Conservation (phyloP, 2,113 vertebrate genomes). For the Odontesthes bonariensis region DNA sequence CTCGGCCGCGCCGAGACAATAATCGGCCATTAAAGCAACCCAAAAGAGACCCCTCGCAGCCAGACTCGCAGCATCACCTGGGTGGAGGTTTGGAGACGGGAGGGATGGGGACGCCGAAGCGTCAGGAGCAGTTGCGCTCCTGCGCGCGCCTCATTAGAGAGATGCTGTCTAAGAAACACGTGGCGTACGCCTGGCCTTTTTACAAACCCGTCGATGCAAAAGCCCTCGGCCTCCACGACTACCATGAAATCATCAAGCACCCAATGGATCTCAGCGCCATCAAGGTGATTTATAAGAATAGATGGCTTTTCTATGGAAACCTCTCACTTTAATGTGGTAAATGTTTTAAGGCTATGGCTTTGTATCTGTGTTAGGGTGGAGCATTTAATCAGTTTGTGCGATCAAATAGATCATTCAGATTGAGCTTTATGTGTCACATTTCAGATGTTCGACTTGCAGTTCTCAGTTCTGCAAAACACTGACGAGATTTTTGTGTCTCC, state of each 20-base stretch:
- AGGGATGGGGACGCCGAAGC: conserved; percentile 67
- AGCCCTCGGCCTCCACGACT: conserved; percentile 91
- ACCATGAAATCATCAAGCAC: conserved; percentile 93
- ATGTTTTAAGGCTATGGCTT: not conserved
- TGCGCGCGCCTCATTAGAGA: conserved; percentile 89
- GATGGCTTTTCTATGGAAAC: not conserved
- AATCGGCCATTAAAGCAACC: conserved; percentile 86
- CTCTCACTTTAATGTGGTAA: not conserved
- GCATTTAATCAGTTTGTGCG: not conserved
- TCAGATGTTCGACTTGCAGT: not conserved
- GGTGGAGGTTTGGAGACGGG: conserved; percentile 55
- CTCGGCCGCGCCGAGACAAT: conserved; percentile 84
- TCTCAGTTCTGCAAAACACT: not conserved
- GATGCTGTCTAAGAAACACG: conserved; percentile 93
- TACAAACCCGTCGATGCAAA: conserved; percentile 91
- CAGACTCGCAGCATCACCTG: conserved; percentile 87
- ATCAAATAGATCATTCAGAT: not conserved
- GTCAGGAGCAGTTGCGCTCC: conserved; percentile 88
- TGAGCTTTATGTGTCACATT: not conserved
- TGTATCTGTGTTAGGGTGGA: not conserved
- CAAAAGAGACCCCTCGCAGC: conserved; percentile 85
- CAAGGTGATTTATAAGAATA: conserved; percentile 80
- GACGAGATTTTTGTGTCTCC: conserved; percentile 1
- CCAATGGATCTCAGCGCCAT: conserved; percentile 95
- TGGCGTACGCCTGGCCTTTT: conserved; percentile 93